Evolutionary conservation across 2,113 vertebrate genomes (phyloP), one percentile per base, ranked within the genome.

Genomic region (Syrmaticus mikado): DNA sequence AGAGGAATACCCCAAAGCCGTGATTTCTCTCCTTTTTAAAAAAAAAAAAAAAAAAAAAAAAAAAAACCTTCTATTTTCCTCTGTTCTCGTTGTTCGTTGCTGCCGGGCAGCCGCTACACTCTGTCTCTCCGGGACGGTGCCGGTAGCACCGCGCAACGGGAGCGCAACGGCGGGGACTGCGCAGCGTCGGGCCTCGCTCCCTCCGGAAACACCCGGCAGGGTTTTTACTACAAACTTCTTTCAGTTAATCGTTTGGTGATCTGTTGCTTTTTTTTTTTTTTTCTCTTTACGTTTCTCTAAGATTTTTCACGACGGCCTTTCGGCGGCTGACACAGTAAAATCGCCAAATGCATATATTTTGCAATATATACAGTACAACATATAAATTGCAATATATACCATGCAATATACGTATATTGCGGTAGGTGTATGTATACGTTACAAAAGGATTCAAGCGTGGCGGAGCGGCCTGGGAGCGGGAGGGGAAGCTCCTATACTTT

Each of bases 241-340:
- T 61, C 28, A 18, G 9, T 57, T 32, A 57, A 57, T 57, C 28
- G 30, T 32, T 32, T 30, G 30, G 30, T 32, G 53, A 32, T 32
- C 10, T 11, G 53, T 57, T 38, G 52, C 16, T 27, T 34, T n/a
- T 30, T 45, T 27, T 34, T n/a, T 30, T 45, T 36, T 24, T 18
- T 7, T 8, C 21, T 34, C 1, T 27, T 2, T 87, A 21, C 1
- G 24, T 43, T 9, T 48, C 40, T 38, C 0, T 30, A 53, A 16
- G 52, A 17, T 85, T 66, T 18, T 20, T 9, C 6, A 8, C 30
- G 38, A 34, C 25, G 27, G 4, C 4, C 19, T 80, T 74, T 27
- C 22, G 20, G 13, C 15, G 52, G 15, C 6, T 27, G n/a, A 28
- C 25, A 13, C 61, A 19, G 25, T 28, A 64, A 28, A 28, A 17